These are phyloP conservation scores for Phrynosoma blainvillii DNA, from an alignment of 2,113 vertebrate genomes.

Conservation along the genomic window DNA sequence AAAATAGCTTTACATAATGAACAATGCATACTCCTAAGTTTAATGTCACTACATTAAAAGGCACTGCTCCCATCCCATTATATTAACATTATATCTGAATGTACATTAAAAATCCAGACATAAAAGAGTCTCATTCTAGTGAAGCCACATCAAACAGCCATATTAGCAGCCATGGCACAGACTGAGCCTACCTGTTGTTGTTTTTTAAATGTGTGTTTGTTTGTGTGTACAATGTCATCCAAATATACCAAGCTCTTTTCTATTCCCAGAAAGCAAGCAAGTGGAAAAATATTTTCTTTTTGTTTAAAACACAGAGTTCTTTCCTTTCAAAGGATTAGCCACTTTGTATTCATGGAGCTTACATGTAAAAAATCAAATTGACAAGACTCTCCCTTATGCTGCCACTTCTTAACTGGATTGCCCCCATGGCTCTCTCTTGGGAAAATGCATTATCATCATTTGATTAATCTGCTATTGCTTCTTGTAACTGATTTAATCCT, in stretches of 20 bases:
- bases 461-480: slow-evolving; percentile 26
- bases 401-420: slow-evolving; percentile 13
- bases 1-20: neutral
- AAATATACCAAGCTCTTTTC: neutral
- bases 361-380: slow-evolving; percentile 40
- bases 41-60: neutral
- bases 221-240: too few species aligned
- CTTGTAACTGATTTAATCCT: slow-evolving; percentile 27
- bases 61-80: neutral
- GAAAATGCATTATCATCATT: slow-evolving; percentile 21
- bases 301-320: neutral
- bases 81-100: neutral
- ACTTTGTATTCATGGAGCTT: slow-evolving; percentile 22
- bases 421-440: slow-evolving; percentile 4
- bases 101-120: neutral
- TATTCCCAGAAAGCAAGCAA: neutral
- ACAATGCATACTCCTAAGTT: neutral
- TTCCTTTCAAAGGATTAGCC: neutral
- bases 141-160: neutral
- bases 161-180: neutral
- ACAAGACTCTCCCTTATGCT: slow-evolving; percentile 19
- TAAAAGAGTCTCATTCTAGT: neutral
- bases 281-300: neutral
- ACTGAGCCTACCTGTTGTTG: neutral
- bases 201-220: neutral